Conservation (phyloP, 2,888 invertebrate genomes). For the Napeogenes inachia region DNA sequence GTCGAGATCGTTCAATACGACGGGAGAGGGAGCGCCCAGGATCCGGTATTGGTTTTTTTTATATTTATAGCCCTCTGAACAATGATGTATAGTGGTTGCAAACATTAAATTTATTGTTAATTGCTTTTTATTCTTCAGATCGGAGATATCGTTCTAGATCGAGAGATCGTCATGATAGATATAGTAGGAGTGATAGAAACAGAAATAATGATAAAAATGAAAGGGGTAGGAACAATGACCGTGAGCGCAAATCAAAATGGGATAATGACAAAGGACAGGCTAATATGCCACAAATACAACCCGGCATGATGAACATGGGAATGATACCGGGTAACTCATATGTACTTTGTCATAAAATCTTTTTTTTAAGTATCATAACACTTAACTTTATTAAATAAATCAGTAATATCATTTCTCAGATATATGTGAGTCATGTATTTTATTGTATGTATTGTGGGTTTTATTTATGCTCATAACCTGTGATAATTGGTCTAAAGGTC, state of each 20-base stretch:
- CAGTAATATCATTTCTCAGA: too few relatives aligned
- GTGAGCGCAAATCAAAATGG: slow-evolving; percentile 43
- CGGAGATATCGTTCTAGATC: slow-evolving; percentile 33
- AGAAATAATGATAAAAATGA: slow-evolving; percentile 30
- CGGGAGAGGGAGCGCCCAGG: slow-evolving; percentile 23
- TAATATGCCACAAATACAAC: slow-evolving; percentile 5
- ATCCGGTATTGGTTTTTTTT: slow-evolving; percentile 23
- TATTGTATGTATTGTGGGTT: too few relatives aligned
- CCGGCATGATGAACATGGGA: slow-evolving; percentile 32
- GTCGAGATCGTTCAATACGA: slow-evolving; percentile 15
- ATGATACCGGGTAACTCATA: slow-evolving; percentile 43
- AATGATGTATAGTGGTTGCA: too few relatives aligned
- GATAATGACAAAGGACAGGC: slow-evolving; percentile 27
- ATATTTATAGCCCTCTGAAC: background rate
- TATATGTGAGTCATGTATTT: too few relatives aligned
- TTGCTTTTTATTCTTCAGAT: slow-evolving; percentile 24
- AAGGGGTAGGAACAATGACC: slow-evolving; percentile 29
- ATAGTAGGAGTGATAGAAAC: slow-evolving; percentile 24
- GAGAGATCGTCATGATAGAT: slow-evolving; percentile 33
- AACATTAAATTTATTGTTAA: too few relatives aligned
- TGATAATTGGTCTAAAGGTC: too few relatives aligned
- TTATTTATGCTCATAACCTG: too few relatives aligned
- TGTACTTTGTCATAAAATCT: background rate
- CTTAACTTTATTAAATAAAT: too few relatives aligned
- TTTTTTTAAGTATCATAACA: too few relatives aligned